Conservation (phyloP, 64 coral and sea anemone species). For the Trachythela sp. region DNA sequence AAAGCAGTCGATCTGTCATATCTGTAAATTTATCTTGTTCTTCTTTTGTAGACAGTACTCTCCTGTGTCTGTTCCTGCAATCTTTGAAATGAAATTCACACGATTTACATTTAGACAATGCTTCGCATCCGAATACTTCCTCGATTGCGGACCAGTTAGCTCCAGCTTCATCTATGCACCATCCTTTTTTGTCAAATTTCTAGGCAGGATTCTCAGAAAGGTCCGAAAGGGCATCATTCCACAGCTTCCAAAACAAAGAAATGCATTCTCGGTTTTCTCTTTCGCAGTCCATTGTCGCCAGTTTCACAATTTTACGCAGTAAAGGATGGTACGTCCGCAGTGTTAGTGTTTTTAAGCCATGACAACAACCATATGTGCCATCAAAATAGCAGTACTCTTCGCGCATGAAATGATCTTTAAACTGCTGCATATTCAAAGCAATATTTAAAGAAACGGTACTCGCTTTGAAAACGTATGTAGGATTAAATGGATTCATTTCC, state of each 20-base stretch:
- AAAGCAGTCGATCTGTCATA: neutral
- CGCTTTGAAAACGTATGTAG: constrained; percentile 39
- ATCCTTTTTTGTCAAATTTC: neutral
- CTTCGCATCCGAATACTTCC: neutral
- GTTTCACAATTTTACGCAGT: constrained; percentile 45
- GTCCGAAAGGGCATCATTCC: constrained; percentile 32
- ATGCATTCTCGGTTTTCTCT: constrained; percentile 37
- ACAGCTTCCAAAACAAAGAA: constrained; percentile 26
- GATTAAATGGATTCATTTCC: constrained; percentile 22
- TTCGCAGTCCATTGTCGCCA: constrained; percentile 42
- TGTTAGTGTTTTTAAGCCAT: constrained; percentile 39
- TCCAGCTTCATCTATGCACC: neutral
- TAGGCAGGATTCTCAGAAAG: neutral
- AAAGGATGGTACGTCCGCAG: constrained; percentile 45
- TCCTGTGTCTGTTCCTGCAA: neutral
- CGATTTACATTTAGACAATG: neutral
- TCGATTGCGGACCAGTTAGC: neutral
- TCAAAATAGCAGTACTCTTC: constrained; percentile 43
- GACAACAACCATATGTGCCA: constrained; percentile 31
- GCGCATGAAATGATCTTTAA: constrained; percentile 10
- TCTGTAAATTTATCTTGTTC: too few relatives aligned
- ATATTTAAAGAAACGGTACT: constrained; percentile 12
- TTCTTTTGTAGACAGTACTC: neutral
- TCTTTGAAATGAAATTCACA: neutral
- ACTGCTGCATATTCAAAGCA: constrained; percentile 40